Evolutionary conservation across 2,113 vertebrate species (phyloP).

Genomic region (Nasalis larvatus): DNA sequence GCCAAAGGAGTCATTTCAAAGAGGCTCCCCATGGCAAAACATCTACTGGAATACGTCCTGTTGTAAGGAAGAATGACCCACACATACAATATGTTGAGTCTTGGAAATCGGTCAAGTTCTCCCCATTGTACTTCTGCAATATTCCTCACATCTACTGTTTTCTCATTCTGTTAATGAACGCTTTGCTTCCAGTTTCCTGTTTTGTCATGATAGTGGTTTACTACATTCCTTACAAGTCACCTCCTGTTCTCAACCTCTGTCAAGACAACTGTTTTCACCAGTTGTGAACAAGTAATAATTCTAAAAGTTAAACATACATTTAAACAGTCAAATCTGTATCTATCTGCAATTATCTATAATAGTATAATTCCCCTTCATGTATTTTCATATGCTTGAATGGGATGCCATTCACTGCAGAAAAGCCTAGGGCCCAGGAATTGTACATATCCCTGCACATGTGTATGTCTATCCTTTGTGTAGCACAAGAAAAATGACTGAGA

Average conservation of each 20-base stretch:
- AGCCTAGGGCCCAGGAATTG: background rate
- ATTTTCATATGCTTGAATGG: background rate
- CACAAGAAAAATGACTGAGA: slow-evolving; percentile 10
- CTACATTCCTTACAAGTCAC: background rate
- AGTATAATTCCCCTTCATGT: background rate
- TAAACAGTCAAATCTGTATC: slow-evolving; percentile 32
- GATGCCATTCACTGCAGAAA: slow-evolving; percentile 27
- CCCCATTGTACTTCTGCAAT: background rate
- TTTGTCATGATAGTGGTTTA: background rate
- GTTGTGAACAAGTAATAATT: slow-evolving; percentile 4
- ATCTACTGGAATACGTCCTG: background rate
- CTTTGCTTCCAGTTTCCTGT: background rate
- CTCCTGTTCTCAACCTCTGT: slow-evolving; percentile 5
- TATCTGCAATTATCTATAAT: background rate
- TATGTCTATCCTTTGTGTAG: background rate
- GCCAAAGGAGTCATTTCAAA: slow-evolving; percentile 2
- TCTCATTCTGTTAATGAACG: slow-evolving; percentile 11
- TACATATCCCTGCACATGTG: background rate
- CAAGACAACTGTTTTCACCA: slow-evolving; percentile 29
- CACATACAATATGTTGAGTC: background rate
- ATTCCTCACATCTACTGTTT: background rate
- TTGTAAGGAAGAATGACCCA: background rate
- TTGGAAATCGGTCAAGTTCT: background rate
- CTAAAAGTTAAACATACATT: slow-evolving; percentile 27
- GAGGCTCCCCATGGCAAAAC: background rate